phyloP scores from a whole-genome alignment of 1,140 invertebrate species.

The Orchesella cincta region DNA sequence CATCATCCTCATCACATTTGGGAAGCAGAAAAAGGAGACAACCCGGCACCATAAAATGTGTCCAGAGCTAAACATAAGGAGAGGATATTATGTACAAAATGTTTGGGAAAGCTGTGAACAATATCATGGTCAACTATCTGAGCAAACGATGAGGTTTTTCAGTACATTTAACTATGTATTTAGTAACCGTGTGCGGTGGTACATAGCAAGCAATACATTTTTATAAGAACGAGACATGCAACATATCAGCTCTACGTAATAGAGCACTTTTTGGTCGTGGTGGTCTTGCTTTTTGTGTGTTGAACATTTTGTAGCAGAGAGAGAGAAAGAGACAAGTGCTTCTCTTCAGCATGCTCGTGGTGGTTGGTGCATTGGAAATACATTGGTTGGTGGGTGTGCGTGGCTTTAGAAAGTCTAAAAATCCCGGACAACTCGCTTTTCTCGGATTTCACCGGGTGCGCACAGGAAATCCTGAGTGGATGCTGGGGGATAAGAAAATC shows the following conservation, averaged over 20 bases:
- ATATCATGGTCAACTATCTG: no score
- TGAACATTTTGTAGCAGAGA: no score
- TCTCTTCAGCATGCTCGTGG: background rate
- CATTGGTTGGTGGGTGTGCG: conserved; percentile 38
- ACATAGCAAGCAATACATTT: no score
- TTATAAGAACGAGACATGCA: no score
- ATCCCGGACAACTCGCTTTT: conserved; percentile 49
- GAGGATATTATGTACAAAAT: no score
- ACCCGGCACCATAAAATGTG: background rate
- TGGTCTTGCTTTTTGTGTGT: no score
- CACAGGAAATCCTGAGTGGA: conserved; percentile 50
- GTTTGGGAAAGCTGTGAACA: no score
- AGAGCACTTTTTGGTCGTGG: no score
- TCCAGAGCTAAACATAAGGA: no score
- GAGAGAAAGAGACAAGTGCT: background rate
- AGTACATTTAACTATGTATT: conserved; percentile 11
- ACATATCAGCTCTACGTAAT: no score
- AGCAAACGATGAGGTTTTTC: conserved; percentile 22
- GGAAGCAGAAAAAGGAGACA: background rate
- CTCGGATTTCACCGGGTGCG: conserved; percentile 50
- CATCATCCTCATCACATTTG: background rate
- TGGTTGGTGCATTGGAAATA: background rate
- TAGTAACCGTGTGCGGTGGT: background rate
- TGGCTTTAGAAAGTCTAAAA: conserved; percentile 49
- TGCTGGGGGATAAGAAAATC: conserved; percentile 51